Evolutionary conservation across 2,797 vertebrate genomes (phyloP).

Genomic region (Emys orbicularis): DNA sequence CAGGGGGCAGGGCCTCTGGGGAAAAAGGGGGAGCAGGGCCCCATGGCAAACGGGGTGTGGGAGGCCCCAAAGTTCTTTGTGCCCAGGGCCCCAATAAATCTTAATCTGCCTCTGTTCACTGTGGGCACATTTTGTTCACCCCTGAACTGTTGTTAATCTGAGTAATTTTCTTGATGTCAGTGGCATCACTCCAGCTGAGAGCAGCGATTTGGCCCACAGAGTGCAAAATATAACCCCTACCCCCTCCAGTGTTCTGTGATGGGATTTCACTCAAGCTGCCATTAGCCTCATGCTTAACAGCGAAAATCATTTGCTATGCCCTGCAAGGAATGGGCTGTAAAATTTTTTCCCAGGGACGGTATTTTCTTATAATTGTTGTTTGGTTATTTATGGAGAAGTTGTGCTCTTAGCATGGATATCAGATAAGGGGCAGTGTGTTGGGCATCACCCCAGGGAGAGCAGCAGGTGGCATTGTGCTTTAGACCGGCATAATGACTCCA

Average conservation of each 20-base stretch:
- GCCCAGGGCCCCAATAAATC: too few species aligned
- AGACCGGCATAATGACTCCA: neutral
- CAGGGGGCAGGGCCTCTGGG: accelerated
- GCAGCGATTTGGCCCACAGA: neutral
- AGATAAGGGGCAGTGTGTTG: neutral
- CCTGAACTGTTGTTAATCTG: neutral
- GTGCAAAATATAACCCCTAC: neutral
- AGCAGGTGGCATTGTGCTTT: neutral
- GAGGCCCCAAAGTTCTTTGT: too few species aligned
- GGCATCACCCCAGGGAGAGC: accelerated
- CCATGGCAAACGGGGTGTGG: too few species aligned
- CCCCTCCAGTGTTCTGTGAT: neutral
- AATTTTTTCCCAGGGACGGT: neutral
- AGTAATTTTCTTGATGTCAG: neutral
- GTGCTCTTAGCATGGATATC: neutral
- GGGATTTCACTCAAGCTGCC: neutral
- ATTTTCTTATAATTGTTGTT: neutral
- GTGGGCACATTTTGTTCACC: neutral
- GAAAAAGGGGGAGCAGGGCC: too few species aligned
- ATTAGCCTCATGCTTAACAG: neutral
- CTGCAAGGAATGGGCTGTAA: neutral
- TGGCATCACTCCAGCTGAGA: neutral
- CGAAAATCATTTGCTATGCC: accelerated
- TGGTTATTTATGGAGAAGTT: neutral
- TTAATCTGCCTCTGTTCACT: too few species aligned